Base-by-base conservation (phyloP, 2,888 invertebrate species). In the Lobophora halterata region DNA sequence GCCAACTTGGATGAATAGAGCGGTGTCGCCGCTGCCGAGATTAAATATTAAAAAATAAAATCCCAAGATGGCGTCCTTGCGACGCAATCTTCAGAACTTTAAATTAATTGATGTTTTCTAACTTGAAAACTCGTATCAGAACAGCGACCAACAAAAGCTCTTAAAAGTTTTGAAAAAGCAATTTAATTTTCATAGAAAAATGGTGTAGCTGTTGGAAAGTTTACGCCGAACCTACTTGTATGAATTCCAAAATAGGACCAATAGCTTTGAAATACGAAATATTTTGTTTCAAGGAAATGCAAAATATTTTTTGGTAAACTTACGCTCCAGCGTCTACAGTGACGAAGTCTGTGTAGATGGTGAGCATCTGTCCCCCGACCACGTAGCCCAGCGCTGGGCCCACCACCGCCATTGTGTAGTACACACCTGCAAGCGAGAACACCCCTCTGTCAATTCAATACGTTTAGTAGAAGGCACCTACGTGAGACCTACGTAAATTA, bases 351-450 rank as follows among this genome's bases (percentile, higher is more conserved):
- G 92, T 92, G 71, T 95, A 95, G 36, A 95, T 88, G 52, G 92
- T 90, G 46, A 96, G 89, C 65, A 96, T 89, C 66, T 94, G 93
- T 0, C 96, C 95, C 2, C 96, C 96, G n/a, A 94, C 71, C 13
- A 96, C 91, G 71, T 94, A 95, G 21, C 97, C 97, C 58, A 95
- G 74, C 21, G 95, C 95, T 7, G 95, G 95, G 2, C 95, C 95
- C 55, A 95, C 89, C 30, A 94, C 91, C 9, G 94, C 93, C 91
- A 94, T 94, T 6, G 94, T 93, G 71, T 95, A 95, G 77, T 93
- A 95, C 23, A 94, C 91, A 38, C 93, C 94, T 92, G 77, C 0
- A 75, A 86, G 11, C 49, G 44, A 41, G 2, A 26, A 31, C 27
- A 31, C 13, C 11, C 5, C n/a, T 17, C 2, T n/a, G 2, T 2